Conservation (phyloP, 2,888 invertebrate species). For the Cephus pulcher region DNA sequence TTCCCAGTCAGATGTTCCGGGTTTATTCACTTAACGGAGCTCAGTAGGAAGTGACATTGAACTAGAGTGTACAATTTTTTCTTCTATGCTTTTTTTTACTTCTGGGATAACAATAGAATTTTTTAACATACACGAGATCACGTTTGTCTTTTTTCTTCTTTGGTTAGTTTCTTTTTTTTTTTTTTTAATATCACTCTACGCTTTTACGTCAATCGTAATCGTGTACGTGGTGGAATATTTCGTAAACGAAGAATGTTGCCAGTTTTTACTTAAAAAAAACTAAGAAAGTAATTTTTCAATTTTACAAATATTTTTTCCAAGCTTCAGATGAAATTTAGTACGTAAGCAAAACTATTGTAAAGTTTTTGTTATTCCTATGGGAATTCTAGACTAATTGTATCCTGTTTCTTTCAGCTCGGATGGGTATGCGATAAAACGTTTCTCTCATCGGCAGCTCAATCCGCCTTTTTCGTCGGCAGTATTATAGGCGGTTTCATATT, state of each 20-base stretch:
- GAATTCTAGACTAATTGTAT: not conserved
- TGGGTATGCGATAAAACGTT: constrained; percentile 90
- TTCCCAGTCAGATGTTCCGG: not conserved
- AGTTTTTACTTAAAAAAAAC: not conserved
- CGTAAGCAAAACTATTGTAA: not conserved
- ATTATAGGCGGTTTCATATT: constrained; percentile 88
- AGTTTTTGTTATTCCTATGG: not conserved
- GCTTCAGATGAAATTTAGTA: not conserved
- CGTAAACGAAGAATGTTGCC: not conserved
- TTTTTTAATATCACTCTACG: not conserved
- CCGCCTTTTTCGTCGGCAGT: constrained; percentile 90
- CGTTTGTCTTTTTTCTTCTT: not conserved
- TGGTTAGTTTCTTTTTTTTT: not conserved
- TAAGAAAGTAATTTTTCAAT: not conserved
- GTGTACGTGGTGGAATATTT: not conserved
- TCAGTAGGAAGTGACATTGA: not conserved
- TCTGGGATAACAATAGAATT: not conserved
- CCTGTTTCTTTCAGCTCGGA: constrained; percentile 71
- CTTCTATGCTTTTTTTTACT: not conserved
- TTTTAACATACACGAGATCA: not conserved
- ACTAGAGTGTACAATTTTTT: not conserved
- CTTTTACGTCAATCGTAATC: not conserved
- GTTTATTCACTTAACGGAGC: not conserved
- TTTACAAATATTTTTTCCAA: too few relatives aligned
- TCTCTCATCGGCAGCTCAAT: constrained; percentile 82